Evolutionary conservation across 1,140 invertebrate species (phyloP), one percentile per base, ranked within the genome.

Genomic region (Pararge aegeria): DNA sequence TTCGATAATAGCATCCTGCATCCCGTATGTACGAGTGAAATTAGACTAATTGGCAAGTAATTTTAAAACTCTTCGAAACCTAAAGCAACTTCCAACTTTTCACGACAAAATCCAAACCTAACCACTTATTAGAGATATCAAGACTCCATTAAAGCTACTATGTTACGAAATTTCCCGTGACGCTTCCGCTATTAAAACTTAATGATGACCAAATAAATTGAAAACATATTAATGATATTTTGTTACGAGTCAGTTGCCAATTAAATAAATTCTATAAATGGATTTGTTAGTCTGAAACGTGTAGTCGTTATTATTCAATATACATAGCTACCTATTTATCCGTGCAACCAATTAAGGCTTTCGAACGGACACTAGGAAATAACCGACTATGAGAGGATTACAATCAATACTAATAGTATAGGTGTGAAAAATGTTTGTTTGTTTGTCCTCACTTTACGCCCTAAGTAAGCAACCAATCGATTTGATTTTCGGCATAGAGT

Each of bases 91-190:
- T n/a, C n/a, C n/a, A n/a, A n/a, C n/a, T n/a, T n/a, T n/a, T n/a
- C n/a, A n/a, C n/a, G n/a, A n/a, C n/a, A n/a, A n/a, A n/a, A n/a
- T n/a, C n/a, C n/a, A n/a, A n/a, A n/a, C n/a, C n/a, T n/a, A n/a
- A n/a, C n/a, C n/a, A n/a, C 34, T 12, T 12, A 0, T 3, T 38
- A 38, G 10, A 12, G 10, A n/a, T 38, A 38, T 38, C 4, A 38
- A 15, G 34, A 13, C 13, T 2, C 10, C 9, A 38, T 15, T 12
- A 38, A 3, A n/a, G 12, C 34, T n/a, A 0, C 34, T 9, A 15
- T 3, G 34, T 38, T 38, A 38, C 34, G 34, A 38, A 38, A 38
- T 38, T 38, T 38, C 34, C 34, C 34, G 34, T 38, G 34, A 38
- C 34, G 34, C 13, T 38, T 38, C 34, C 34, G 34, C 12, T 15